Evolutionary conservation across 2,888 invertebrate genomes (phyloP).

Genomic region (Agrilus mali): DNA sequence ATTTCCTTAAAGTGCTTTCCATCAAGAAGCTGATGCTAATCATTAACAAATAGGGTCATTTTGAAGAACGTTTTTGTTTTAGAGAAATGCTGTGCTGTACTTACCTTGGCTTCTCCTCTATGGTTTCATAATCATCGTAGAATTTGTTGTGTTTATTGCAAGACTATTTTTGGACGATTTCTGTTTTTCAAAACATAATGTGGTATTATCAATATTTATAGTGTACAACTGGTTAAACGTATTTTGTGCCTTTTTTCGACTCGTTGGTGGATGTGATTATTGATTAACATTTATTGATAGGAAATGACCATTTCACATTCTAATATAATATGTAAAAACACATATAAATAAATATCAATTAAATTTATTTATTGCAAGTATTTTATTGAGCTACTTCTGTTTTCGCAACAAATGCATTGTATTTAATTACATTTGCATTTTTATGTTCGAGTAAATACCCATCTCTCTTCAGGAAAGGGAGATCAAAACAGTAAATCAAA

Average conservation of each 20-base stretch:
- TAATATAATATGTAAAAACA: neutral
- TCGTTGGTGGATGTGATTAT: slow-evolving; percentile 22
- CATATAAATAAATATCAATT: too few species aligned
- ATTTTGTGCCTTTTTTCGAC: slow-evolving; percentile 26
- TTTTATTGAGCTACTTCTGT: too few species aligned
- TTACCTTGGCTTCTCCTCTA: slow-evolving; percentile 28
- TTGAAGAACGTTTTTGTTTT: slow-evolving; percentile 12
- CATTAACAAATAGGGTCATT: too few species aligned
- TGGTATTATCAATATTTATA: slow-evolving; percentile 25
- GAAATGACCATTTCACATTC: neutral
- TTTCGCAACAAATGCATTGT: too few species aligned
- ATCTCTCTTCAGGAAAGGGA: neutral
- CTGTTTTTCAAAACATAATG: slow-evolving; percentile 21
- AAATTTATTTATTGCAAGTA: too few species aligned
- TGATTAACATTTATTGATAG: slow-evolving; percentile 10
- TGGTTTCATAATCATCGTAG: slow-evolving; percentile 25
- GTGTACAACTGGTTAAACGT: slow-evolving; percentile 29
- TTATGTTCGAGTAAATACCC: too few species aligned
- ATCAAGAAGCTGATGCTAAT: too few species aligned
- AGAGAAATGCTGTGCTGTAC: slow-evolving; percentile 27
- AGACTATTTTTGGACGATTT: slow-evolving; percentile 21
- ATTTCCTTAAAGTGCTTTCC: too few species aligned
- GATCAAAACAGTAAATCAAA: neutral
- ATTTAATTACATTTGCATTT: too few species aligned
- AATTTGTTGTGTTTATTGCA: slow-evolving; percentile 23